phyloP scores from a whole-genome alignment of 2,888 invertebrate species.

The Epistrophe eligans region DNA sequence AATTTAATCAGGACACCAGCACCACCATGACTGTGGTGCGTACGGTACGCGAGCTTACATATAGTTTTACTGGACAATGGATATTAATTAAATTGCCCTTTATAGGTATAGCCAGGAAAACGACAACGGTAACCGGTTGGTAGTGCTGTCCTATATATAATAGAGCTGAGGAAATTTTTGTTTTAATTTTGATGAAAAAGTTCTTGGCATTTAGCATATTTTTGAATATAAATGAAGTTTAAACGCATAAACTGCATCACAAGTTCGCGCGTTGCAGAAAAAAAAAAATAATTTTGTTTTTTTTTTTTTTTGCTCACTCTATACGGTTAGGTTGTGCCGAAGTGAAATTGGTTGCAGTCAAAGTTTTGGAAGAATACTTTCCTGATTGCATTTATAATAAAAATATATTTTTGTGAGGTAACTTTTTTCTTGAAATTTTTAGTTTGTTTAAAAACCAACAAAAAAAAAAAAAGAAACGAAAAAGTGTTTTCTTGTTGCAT shows the following conservation, averaged over 20 bases:
- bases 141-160: background rate
- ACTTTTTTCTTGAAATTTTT: no score
- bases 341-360: no score
- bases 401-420: no score
- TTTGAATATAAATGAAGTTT: slow-evolving; percentile 17
- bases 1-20: slow-evolving; percentile 21
- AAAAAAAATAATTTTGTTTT: background rate
- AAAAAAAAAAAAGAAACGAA: no score
- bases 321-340: background rate
- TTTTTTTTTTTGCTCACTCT: background rate
- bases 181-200: slow-evolving; percentile 20
- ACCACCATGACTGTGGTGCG: background rate
- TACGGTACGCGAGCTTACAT: background rate
- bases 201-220: slow-evolving; percentile 34
- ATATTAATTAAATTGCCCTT: slow-evolving; percentile 33
- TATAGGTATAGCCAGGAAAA: background rate
- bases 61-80: slow-evolving; percentile 20
- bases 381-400: no score
- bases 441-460: no score
- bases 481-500: no score
- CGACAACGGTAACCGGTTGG: background rate
- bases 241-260: background rate
- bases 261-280: background rate
- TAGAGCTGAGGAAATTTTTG: background rate
- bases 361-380: no score